Evolutionary conservation across 1,140 invertebrate species (phyloP).

Genomic region (Protaetia brevitarsis): DNA sequence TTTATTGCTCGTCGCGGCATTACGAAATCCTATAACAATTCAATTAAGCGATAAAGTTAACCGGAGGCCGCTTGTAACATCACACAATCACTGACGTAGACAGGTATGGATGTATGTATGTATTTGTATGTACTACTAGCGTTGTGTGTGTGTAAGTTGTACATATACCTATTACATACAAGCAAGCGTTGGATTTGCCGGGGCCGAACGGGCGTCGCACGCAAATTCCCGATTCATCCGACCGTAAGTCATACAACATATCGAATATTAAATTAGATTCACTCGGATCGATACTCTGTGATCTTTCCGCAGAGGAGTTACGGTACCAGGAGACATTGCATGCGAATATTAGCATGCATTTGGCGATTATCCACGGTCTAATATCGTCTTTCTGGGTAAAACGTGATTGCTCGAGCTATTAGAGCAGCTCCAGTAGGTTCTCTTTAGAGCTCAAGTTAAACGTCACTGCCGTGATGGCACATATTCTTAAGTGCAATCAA

Average conservation of each 20-base stretch:
- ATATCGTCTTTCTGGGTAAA: neutral
- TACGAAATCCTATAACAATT: neutral
- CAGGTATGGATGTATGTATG: no score
- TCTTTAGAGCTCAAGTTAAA: no score
- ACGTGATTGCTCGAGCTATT: no score
- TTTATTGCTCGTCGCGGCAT: neutral
- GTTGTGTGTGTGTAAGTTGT: no score
- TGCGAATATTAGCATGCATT: neutral
- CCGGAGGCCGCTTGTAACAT: neutral
- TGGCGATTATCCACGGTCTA: neutral
- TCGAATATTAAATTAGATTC: constrained; percentile 15
- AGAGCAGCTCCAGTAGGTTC: no score
- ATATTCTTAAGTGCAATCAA: no score
- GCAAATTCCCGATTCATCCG: neutral
- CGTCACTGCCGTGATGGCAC: no score
- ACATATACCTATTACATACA: no score
- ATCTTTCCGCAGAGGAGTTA: neutral
- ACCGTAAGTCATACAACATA: neutral
- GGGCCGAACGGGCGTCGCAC: neutral
- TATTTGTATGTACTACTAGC: no score
- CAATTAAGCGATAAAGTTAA: neutral
- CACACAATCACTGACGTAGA: neutral
- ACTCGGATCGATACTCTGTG: neutral
- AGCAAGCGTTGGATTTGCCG: neutral
- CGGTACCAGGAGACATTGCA: neutral